These are phyloP conservation scores for Raillietiella orientalis DNA, from an alignment of 2,888 invertebrate species.

Conservation along the genomic window DNA sequence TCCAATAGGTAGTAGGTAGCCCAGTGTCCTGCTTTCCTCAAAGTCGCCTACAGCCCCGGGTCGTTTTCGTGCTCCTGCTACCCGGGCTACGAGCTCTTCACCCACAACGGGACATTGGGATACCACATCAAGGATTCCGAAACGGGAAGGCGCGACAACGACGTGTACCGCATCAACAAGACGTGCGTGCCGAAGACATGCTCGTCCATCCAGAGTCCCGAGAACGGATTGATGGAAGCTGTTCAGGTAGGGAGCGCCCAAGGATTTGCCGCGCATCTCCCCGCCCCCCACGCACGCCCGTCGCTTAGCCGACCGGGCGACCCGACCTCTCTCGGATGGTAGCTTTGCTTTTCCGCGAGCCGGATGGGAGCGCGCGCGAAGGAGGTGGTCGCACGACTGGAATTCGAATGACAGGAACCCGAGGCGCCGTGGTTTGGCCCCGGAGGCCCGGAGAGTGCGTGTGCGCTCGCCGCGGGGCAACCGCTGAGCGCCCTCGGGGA, in stretches of 20 bases:
- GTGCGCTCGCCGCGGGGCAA: no score
- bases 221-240: slow-evolving; percentile 49
- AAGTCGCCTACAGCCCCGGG: slow-evolving; percentile 29
- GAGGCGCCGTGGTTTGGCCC: no score
- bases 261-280: no score
- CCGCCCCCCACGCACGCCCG: no score
- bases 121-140: slow-evolving; percentile 44
- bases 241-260: slow-evolving; percentile 22
- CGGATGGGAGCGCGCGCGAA: no score
- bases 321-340: no score
- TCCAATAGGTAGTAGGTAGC: slow-evolving; percentile 40
- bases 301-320: no score
- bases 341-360: no score
- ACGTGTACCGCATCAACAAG: slow-evolving; percentile 61
- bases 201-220: slow-evolving; percentile 34
- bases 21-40: not conserved
- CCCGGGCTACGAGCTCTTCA: slow-evolving; percentile 63
- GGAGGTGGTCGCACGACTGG: no score
- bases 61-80: slow-evolving; percentile 62
- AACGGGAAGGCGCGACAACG: slow-evolving; percentile 57
- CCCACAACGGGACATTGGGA: slow-evolving; percentile 57
- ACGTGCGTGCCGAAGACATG: slow-evolving; percentile 84
- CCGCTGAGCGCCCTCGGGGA: no score
- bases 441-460: no score
- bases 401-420: no score